Percentiles rank a stretch among this genome's conserved stretches.
Evolutionary conservation across 2,113 vertebrate genomes (phyloP).

Genomic region (Vimba vimba): DNA sequence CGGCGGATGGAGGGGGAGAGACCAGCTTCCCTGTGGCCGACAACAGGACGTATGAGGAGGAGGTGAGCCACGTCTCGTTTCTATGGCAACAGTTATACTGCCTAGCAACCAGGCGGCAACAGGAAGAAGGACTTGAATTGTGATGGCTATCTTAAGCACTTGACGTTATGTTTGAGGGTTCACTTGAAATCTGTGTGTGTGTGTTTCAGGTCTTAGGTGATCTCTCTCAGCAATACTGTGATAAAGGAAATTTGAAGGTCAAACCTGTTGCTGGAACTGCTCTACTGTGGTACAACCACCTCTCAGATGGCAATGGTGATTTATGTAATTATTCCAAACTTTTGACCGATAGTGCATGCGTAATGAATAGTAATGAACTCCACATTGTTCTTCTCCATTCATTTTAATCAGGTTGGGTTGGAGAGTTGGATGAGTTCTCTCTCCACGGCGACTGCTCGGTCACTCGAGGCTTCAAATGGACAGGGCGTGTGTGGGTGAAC

Average conservation of each 20-base stretch:
- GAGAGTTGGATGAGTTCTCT: constrained; percentile 93
- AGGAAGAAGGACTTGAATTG: constrained; percentile 34
- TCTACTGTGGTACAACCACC: constrained; percentile 97
- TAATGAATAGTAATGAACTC: not conserved
- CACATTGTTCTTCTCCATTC: not conserved
- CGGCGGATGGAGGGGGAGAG: constrained; percentile 89
- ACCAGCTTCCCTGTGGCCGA: constrained; percentile 94
- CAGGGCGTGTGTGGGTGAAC: constrained; percentile 95
- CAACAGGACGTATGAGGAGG: constrained; percentile 92
- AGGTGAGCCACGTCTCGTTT: constrained; percentile 72
- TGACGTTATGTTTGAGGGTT: not conserved
- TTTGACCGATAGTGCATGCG: not conserved
- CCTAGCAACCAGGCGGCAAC: constrained; percentile 32
- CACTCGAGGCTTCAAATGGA: constrained; percentile 90
- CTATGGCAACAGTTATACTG: not conserved
- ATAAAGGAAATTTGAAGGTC: constrained; percentile 88
- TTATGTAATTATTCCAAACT: not conserved
- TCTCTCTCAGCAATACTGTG: constrained; percentile 88
- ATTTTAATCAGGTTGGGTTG: constrained; percentile 87
- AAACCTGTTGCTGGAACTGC: constrained; percentile 89
- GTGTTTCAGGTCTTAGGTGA: constrained; percentile 86
- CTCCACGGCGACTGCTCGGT: constrained; percentile 92
- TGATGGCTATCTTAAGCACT: not conserved
- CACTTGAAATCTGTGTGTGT: constrained; percentile 23
- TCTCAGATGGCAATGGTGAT: constrained; percentile 94